phyloP scores from a whole-genome alignment of 2,888 invertebrate genomes.

The Tipula confusa region DNA sequence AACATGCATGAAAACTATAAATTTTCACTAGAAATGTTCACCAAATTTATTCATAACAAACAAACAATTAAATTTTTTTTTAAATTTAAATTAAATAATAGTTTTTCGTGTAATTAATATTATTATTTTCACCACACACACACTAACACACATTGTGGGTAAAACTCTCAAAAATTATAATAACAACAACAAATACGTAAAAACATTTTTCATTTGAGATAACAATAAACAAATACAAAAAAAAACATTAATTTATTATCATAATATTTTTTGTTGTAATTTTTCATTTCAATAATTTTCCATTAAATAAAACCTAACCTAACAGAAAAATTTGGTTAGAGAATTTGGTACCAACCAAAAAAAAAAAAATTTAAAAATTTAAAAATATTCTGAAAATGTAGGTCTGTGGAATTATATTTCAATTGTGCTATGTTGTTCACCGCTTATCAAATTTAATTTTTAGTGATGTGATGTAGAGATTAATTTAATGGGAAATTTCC shows the following conservation, averaged over 20 bases:
- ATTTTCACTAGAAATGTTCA: no score
- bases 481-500: not conserved
- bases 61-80: not conserved
- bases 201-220: not conserved
- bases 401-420: not conserved
- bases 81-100: not conserved
- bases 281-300: not conserved
- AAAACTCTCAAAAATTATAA: not conserved
- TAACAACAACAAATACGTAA: not conserved
- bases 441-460: not conserved
- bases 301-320: not conserved
- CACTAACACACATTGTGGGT: not conserved
- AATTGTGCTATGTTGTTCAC: not conserved
- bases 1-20: no score
- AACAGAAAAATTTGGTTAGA: not conserved
- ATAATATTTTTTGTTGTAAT: not conserved
- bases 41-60: no score
- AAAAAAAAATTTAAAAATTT: no score
- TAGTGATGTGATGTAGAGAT: not conserved
- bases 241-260: not conserved
- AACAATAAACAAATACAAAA: not conserved
- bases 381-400: not conserved
- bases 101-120: not conserved
- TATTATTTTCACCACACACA: not conserved
- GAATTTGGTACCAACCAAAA: not conserved